phyloP scores from a whole-genome alignment of 2,888 invertebrate species.

The Lasioglossum zephyrum region DNA sequence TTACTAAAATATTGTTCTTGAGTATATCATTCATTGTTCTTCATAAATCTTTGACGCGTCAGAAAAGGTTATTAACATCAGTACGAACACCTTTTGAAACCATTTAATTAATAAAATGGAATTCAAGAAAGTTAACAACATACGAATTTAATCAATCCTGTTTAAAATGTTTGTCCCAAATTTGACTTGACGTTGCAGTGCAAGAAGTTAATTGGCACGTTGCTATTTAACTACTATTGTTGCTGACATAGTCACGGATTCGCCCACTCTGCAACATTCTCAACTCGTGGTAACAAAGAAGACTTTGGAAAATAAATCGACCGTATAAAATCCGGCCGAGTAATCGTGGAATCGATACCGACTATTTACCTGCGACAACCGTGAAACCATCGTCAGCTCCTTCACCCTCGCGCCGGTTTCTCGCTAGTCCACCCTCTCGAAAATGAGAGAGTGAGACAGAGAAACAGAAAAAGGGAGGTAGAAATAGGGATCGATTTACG shows the following conservation, averaged over 20 bases:
- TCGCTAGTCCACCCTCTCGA: neutral
- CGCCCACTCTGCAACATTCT: neutral
- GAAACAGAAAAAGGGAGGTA: neutral
- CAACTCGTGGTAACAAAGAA: neutral
- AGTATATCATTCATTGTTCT: too few relatives aligned
- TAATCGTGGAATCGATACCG: slow-evolving; percentile 43
- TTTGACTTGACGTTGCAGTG: too few relatives aligned
- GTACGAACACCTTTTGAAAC: too few relatives aligned
- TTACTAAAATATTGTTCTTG: too few relatives aligned
- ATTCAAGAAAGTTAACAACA: neutral
- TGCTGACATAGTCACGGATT: neutral
- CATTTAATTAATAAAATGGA: too few relatives aligned
- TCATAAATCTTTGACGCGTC: too few relatives aligned
- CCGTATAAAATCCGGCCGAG: slow-evolving; percentile 31
- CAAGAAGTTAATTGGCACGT: neutral
- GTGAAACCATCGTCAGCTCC: slow-evolving; percentile 50
- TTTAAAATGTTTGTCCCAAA: neutral
- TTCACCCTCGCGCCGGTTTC: slow-evolving; percentile 7
- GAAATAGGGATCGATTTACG: slow-evolving; percentile 70
- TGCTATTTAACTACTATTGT: neutral
- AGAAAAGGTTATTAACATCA: too few relatives aligned
- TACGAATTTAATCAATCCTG: neutral
- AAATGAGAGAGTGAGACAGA: neutral
- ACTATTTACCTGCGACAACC: slow-evolving; percentile 58
- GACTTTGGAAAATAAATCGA: slow-evolving; percentile 33